These are phyloP conservation scores for Macroteleia sp. DNA, from an alignment of 2,888 invertebrate species.

Conservation along the genomic window DNA sequence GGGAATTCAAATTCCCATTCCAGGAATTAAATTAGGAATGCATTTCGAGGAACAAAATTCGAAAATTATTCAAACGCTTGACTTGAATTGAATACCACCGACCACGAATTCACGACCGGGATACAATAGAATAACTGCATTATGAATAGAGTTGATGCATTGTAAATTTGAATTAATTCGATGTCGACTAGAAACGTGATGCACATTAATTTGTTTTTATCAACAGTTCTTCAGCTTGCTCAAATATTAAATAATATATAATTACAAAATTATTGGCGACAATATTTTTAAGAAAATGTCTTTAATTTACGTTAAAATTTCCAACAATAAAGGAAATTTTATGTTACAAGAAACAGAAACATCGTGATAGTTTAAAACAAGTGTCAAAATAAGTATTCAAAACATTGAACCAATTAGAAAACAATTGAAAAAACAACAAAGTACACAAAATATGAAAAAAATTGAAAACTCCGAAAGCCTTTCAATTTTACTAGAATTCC, in stretches of 20 bases:
- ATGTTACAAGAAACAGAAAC: no score
- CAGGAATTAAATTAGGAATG: slow-evolving; percentile 30
- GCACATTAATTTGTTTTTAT: slow-evolving; percentile 28
- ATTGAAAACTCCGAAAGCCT: no score
- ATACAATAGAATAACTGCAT: slow-evolving; percentile 54
- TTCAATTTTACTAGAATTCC: no score
- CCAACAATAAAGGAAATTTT: no score
- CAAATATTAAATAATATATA: not conserved
- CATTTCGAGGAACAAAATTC: slow-evolving; percentile 26
- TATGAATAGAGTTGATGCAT: slow-evolving; percentile 39
- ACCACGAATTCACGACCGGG: slow-evolving; percentile 29
- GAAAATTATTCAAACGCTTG: slow-evolving; percentile 49
- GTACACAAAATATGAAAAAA: no score
- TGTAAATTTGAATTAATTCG: slow-evolving; percentile 46
- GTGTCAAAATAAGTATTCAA: no score
- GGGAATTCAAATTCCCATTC: slow-evolving; percentile 18
- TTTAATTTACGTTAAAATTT: no score
- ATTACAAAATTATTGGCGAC: not conserved
- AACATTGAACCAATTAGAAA: no score
- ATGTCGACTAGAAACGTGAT: slow-evolving; percentile 19
- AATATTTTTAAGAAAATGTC: no score
- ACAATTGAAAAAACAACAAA: no score
- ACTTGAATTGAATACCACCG: slow-evolving; percentile 37
- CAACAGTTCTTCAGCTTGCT: not conserved
- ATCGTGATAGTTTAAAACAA: no score